These are phyloP conservation scores for Enteromius argenteus DNA, from an alignment of 2,797 vertebrate species.

Conservation along the genomic window DNA sequence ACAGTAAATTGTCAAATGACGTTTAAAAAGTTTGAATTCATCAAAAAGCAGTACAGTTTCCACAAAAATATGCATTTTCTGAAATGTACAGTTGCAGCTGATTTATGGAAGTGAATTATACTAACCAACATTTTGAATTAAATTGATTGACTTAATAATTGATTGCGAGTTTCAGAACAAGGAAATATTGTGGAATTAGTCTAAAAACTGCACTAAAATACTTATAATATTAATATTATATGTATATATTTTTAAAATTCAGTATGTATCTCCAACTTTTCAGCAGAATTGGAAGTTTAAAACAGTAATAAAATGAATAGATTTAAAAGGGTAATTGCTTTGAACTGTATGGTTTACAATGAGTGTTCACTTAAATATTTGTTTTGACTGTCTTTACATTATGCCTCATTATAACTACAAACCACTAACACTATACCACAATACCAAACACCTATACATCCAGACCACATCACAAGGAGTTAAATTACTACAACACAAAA, in stretches of 20 bases:
- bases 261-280: rapidly evolving
- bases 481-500: neutral
- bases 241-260: neutral
- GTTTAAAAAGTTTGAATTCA: neutral
- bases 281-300: neutral
- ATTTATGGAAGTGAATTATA: neutral
- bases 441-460: neutral
- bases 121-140: neutral
- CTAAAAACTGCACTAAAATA: too few species aligned
- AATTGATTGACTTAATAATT: neutral
- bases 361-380: neutral
- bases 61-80: neutral
- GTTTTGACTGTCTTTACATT: neutral
- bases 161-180: neutral
- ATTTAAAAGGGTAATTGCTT: neutral
- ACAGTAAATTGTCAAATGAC: neutral
- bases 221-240: neutral
- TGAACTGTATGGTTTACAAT: neutral
- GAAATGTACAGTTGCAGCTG: neutral
- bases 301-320: neutral
- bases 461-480: constrained; percentile 8
- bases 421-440: neutral
- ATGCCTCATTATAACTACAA: constrained; percentile 3
- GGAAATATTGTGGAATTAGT: neutral
- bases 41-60: neutral